Conservation (phyloP, 2,888 invertebrate species). For the Perdita meconis region DNA sequence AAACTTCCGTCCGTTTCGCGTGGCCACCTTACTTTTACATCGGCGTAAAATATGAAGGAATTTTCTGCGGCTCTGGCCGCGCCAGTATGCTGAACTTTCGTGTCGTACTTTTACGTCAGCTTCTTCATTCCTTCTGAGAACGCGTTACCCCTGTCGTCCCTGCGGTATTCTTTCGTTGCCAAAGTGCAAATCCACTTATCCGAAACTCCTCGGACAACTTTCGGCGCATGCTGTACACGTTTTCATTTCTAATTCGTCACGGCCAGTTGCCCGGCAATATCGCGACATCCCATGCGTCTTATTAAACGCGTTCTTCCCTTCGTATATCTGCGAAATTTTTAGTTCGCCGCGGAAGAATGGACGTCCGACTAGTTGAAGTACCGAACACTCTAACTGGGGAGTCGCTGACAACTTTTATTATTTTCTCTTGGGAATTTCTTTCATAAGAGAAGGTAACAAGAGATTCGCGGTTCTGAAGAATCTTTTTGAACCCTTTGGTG, state of each 20-base stretch:
- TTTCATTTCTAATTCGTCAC: slow-evolving; percentile 45
- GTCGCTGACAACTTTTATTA: slow-evolving; percentile 24
- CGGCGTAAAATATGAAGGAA: slow-evolving; percentile 17
- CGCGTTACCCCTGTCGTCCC: slow-evolving; percentile 3
- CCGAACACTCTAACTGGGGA: neutral
- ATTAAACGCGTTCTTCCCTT: slow-evolving; percentile 31
- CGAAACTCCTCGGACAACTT: slow-evolving; percentile 29
- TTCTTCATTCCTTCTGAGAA: neutral
- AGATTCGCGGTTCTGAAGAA: no score
- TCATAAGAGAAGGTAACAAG: neutral
- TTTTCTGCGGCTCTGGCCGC: slow-evolving; percentile 8
- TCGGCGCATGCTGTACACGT: slow-evolving; percentile 22
- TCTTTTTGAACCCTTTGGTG: no score
- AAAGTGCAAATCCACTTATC: slow-evolving; percentile 38
- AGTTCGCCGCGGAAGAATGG: neutral
- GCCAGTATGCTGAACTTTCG: slow-evolving; percentile 3
- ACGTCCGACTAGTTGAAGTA: neutral
- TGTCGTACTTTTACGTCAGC: slow-evolving; percentile 12
- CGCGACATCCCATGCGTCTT: slow-evolving; percentile 24
- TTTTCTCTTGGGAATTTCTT: neutral
- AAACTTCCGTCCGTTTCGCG: neutral
- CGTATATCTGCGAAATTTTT: slow-evolving; percentile 18
- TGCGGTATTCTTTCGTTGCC: neutral
- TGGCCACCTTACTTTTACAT: neutral
- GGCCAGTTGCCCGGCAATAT: slow-evolving; percentile 1